phyloP scores from a whole-genome alignment of 2,113 vertebrate species.

The Syngnathus typhle region DNA sequence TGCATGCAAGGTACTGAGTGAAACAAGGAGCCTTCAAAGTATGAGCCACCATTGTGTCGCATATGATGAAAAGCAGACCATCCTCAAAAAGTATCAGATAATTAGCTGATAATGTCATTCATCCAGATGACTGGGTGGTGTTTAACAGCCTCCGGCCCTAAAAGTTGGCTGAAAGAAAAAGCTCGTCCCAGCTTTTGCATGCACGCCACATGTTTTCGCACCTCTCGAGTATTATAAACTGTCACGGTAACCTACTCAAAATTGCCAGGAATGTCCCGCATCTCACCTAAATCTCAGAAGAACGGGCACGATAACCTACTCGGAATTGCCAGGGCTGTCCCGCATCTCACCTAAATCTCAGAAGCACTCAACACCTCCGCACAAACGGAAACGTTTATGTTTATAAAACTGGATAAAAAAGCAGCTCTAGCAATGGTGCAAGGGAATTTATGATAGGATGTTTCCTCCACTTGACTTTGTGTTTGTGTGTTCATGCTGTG shows the following conservation, averaged over 20 bases:
- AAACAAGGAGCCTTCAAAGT: conserved; percentile 11
- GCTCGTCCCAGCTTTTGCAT: conserved; percentile 51
- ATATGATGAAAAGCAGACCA: conserved; percentile 40
- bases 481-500: conserved; percentile 1
- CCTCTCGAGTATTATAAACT: conserved; percentile 55
- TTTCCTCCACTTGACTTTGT: conserved; percentile 3
- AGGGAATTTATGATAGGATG: conserved; percentile 47
- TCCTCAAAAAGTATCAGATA: conserved; percentile 32
- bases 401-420: conserved; percentile 42
- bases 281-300: conserved; percentile 55
- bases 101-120: conserved; percentile 51
- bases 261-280: conserved; percentile 46
- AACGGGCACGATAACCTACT: conserved; percentile 45
- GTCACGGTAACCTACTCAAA: conserved; percentile 48
- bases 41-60: conserved; percentile 5
- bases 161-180: conserved; percentile 45
- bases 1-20: not conserved
- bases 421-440: conserved; percentile 20
- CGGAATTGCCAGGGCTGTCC: conserved; percentile 50
- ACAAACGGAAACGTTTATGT: conserved; percentile 61
- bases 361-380: conserved; percentile 58
- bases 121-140: conserved; percentile 38
- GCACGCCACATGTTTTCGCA: conserved; percentile 52
- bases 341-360: conserved; percentile 58
- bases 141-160: conserved; percentile 45